These are phyloP conservation scores for Episyrphus balteatus DNA, from an alignment of 1,140 invertebrate genomes.

Conservation along the genomic window DNA sequence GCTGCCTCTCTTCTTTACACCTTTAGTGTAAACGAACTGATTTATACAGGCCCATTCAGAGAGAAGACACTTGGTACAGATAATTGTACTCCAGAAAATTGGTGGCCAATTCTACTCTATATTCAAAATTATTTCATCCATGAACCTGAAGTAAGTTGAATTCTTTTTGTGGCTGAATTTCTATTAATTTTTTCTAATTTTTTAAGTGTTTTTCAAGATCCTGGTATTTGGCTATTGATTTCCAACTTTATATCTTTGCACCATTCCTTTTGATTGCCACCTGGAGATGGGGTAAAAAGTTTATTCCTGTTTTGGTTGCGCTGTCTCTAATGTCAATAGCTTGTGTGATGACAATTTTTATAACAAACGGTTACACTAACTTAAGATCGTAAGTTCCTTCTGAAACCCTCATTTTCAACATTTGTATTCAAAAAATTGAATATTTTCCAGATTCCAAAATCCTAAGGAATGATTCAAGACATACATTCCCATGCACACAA, in stretches of 20 bases:
- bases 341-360: slow-evolving; percentile 16
- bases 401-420: no score
- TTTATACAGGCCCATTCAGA: neutral
- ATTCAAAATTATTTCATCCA: neutral
- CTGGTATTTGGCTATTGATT: slow-evolving; percentile 75
- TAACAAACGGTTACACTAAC: slow-evolving; percentile 12
- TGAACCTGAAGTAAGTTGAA: no score
- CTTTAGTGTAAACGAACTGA: neutral
- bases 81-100: neutral
- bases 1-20: neutral
- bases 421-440: no score
- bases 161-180: no score
- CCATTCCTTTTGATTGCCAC: slow-evolving; percentile 56
- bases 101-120: neutral
- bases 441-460: no score
- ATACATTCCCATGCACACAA: slow-evolving; percentile 18
- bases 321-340: slow-evolving; percentile 11
- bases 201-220: slow-evolving; percentile 72
- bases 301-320: slow-evolving; percentile 6
- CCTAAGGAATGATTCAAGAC: no score
- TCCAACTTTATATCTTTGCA: slow-evolving; percentile 64
- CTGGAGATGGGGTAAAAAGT: slow-evolving; percentile 44
- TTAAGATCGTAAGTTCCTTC: no score
- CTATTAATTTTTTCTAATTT: slow-evolving; percentile 7
- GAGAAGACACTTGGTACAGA: no score